Evolutionary conservation across 2,113 vertebrate species (phyloP).

Genomic region (Pelodiscus sinensis): DNA sequence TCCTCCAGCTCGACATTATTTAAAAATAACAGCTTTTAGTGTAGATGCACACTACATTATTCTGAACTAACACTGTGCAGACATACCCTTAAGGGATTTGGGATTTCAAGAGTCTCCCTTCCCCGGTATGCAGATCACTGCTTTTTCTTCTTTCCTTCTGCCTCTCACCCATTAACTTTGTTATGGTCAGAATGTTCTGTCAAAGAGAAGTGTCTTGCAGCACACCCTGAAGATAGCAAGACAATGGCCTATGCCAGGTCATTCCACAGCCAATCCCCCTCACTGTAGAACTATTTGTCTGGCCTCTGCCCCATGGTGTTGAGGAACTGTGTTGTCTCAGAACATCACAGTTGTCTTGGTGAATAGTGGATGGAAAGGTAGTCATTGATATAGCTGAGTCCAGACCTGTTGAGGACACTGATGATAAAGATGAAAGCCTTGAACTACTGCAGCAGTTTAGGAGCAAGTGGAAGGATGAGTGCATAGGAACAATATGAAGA

Average conservation of each 20-base stretch:
- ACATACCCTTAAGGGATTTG: too few species aligned
- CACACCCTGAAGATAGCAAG: background rate
- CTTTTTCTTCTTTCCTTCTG: background rate
- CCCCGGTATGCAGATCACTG: background rate
- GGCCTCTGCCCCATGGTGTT: background rate
- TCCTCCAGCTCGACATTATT: too few species aligned
- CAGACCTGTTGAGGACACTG: background rate
- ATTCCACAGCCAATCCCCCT: background rate
- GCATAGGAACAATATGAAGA: background rate
- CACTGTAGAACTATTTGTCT: background rate
- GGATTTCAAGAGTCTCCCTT: fast-evolving
- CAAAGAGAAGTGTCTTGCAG: background rate
- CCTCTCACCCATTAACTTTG: background rate
- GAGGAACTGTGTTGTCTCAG: background rate
- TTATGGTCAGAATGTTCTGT: background rate
- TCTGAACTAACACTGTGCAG: too few species aligned
- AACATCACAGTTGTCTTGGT: background rate
- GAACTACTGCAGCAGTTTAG: background rate
- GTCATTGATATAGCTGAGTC: background rate
- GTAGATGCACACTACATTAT: too few species aligned
- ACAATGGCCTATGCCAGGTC: background rate
- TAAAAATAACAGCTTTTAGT: too few species aligned
- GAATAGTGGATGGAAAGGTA: background rate
- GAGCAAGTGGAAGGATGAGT: background rate
- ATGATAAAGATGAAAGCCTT: background rate